Conservation (phyloP, 2,113 vertebrate genomes). For the Pseudolaguvia tuberculata region DNA sequence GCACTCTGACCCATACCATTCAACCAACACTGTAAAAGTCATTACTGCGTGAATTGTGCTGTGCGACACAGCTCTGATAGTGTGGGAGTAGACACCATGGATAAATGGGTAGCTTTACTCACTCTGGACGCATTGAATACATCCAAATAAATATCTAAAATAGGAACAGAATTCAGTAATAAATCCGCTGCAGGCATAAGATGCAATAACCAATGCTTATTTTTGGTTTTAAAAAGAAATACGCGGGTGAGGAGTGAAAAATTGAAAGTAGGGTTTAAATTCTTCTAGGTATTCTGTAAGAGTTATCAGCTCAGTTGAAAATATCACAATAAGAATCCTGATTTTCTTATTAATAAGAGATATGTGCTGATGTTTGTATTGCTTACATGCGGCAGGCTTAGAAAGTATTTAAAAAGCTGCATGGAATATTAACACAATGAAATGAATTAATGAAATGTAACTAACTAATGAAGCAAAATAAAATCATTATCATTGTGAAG, state of each 20-base stretch:
- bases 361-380: background rate
- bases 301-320: background rate
- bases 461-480: background rate
- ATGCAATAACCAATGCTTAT: background rate
- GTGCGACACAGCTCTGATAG: constrained; percentile 17
- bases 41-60: constrained; percentile 66
- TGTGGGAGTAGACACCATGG: background rate
- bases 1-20: constrained; percentile 62
- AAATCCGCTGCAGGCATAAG: background rate
- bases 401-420: no score
- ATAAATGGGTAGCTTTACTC: constrained; percentile 23
- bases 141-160: background rate
- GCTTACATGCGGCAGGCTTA: background rate
- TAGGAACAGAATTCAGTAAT: background rate
- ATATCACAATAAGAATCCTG: background rate
- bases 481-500: background rate
- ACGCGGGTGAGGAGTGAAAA: no score
- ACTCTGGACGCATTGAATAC: constrained; percentile 1
- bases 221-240: no score
- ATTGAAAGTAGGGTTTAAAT: background rate
- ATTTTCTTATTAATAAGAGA: background rate
- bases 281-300: background rate
- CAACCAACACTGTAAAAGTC: constrained; percentile 66
- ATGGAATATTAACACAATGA: no score
- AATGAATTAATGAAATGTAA: no score